These are phyloP conservation scores for Drosophila nr. fundita DNA, from an alignment of 2,888 invertebrate genomes.

Conservation along the genomic window DNA sequence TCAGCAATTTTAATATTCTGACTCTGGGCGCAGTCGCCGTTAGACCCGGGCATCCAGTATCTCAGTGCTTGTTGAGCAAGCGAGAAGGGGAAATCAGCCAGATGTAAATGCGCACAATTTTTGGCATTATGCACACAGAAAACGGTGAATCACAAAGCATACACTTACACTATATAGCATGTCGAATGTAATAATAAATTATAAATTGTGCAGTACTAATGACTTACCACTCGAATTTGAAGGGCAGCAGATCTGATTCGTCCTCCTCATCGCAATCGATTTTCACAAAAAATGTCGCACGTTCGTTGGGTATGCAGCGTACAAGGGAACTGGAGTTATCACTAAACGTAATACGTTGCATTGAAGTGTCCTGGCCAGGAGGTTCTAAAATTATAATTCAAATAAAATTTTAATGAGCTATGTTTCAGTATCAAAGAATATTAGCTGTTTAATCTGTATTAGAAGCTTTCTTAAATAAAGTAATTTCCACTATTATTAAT, in stretches of 20 bases:
- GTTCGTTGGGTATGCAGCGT: slow-evolving; percentile 83
- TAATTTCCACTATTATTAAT: not conserved
- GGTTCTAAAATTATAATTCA: slow-evolving; percentile 48
- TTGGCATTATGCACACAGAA: slow-evolving; percentile 61
- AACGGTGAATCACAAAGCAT: slow-evolving; percentile 57
- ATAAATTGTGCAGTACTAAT: slow-evolving; percentile 8
- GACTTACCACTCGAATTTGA: slow-evolving; percentile 85
- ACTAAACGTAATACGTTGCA: slow-evolving; percentile 80
- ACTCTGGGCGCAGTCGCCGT: slow-evolving; percentile 46
- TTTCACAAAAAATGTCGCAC: slow-evolving; percentile 84
- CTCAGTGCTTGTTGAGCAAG: slow-evolving; percentile 30
- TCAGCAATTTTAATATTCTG: not conserved
- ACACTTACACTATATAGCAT: not conserved
- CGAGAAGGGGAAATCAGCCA: slow-evolving; percentile 60
- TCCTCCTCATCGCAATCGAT: slow-evolving; percentile 83
- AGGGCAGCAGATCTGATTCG: slow-evolving; percentile 81
- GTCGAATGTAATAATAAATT: not conserved
- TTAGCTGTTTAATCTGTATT: not conserved
- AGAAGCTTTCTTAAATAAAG: not conserved
- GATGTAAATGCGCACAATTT: slow-evolving; percentile 71
- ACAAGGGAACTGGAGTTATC: slow-evolving; percentile 84
- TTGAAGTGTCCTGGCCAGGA: slow-evolving; percentile 41
- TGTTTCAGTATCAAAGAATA: not conserved
- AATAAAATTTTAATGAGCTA: not conserved
- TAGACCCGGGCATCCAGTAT: slow-evolving; percentile 22